Evolutionary conservation across 2,888 invertebrate genomes (phyloP).

Genomic region (Watsonalla cultraria): DNA sequence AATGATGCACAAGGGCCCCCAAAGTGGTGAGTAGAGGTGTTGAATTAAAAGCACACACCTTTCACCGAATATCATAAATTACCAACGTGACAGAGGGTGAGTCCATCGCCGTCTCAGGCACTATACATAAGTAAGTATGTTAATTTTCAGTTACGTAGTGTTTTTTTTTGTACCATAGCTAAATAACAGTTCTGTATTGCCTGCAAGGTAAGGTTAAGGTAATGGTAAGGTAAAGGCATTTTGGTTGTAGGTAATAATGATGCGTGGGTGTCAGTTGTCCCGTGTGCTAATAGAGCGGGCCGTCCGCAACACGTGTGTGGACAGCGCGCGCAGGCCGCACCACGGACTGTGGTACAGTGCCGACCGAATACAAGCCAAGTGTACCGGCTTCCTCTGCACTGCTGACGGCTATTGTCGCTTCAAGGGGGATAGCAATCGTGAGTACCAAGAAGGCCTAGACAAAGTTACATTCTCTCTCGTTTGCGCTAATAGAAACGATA

Average conservation of each 20-base stretch:
- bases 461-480: not conserved
- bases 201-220: no score
- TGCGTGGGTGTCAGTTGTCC: conserved; percentile 83
- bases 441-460: conserved; percentile 11
- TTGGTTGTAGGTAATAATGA: conserved; percentile 80
- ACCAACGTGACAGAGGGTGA: no score
- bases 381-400: conserved; percentile 85
- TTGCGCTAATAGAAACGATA: no score
- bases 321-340: conserved; percentile 58
- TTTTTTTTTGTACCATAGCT: no score
- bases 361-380: conserved; percentile 53
- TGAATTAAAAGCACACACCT: not conserved
- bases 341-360: conserved; percentile 65
- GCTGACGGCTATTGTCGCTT: conserved; percentile 80
- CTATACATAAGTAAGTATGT: no score
- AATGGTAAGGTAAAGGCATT: not conserved
- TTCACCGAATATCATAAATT: no score
- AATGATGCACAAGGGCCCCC: no score
- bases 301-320: conserved; percentile 64
- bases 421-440: conserved; percentile 47
- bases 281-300: conserved; percentile 77
- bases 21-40: no score
- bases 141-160: no score
- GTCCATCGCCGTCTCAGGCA: no score
- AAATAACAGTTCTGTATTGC: no score